Evolutionary conservation across 2,888 invertebrate species (phyloP).

Genomic region (Bombylius discolor): DNA sequence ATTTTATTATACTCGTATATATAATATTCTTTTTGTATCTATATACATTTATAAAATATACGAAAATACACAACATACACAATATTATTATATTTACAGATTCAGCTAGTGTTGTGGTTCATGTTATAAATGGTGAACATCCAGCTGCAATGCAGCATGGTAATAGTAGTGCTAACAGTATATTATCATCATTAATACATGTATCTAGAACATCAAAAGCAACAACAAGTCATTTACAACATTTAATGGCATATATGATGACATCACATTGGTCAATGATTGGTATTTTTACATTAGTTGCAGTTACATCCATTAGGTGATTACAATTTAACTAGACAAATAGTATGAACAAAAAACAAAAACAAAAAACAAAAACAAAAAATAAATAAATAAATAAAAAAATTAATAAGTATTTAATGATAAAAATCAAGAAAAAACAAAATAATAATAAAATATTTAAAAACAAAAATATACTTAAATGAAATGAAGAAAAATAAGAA

Average conservation of each 20-base stretch:
- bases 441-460: too few species aligned
- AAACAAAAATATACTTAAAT: too few species aligned
- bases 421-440: too few species aligned
- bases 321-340: constrained; percentile 3
- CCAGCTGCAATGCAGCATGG: constrained; percentile 51
- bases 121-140: constrained; percentile 64
- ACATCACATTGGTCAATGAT: constrained; percentile 11
- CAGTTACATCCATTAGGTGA: constrained; percentile 13
- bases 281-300: constrained; percentile 3
- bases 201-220: constrained; percentile 13
- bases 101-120: constrained; percentile 68
- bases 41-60: too few species aligned
- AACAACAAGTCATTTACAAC: constrained; percentile 10
- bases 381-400: too few species aligned
- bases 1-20: too few species aligned
- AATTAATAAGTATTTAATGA: too few species aligned
- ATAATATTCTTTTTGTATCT: too few species aligned
- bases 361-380: too few species aligned
- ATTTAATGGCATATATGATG: constrained; percentile 10
- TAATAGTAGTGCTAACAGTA: constrained; percentile 33
- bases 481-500: too few species aligned
- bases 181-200: constrained; percentile 20
- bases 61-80: too few species aligned
- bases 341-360: too few species aligned
- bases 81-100: constrained; percentile 41